Conservation (phyloP, 1,140 invertebrate species). For the Platyura marginata region DNA sequence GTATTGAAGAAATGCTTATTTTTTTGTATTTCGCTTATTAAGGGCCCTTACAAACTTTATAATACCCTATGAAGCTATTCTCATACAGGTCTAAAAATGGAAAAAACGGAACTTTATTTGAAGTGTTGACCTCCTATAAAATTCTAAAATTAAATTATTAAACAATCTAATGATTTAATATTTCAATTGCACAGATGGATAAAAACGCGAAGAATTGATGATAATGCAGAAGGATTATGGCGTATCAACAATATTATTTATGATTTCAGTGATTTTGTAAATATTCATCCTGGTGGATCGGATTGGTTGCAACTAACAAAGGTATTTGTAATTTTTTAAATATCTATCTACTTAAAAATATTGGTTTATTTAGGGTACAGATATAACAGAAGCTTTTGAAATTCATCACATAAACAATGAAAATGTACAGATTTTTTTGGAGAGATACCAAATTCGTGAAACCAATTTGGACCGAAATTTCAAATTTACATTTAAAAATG, state of each 20-base stretch:
- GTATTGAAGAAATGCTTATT: not conserved
- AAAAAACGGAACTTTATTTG: not conserved
- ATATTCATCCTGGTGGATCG: slow-evolving; percentile 45
- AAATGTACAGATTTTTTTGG: slow-evolving; percentile 29
- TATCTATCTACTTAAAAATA: not conserved
- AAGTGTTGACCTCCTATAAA: not conserved
- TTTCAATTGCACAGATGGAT: slow-evolving; percentile 28
- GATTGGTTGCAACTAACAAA: slow-evolving; percentile 44
- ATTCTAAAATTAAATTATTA: not conserved
- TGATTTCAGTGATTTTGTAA: slow-evolving; percentile 39
- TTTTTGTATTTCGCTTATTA: not conserved
- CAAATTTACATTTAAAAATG: slow-evolving; percentile 38
- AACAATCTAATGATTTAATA: not conserved
- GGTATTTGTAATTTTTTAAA: slow-evolving; percentile 12
- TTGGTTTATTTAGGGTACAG: slow-evolving; percentile 30
- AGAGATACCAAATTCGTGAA: slow-evolving; percentile 35
- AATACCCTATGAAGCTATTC: not conserved
- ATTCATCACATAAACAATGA: slow-evolving; percentile 30
- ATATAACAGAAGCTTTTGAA: slow-evolving; percentile 56
- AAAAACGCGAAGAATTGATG: slow-evolving; percentile 32
- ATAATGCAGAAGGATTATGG: slow-evolving; percentile 48
- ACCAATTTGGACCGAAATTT: slow-evolving; percentile 32
- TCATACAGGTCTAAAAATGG: not conserved
- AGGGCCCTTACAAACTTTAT: not conserved
- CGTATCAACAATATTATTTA: slow-evolving; percentile 46